Evolutionary conservation across 2,113 vertebrate species (phyloP).

Genomic region (Junco hyemalis): DNA sequence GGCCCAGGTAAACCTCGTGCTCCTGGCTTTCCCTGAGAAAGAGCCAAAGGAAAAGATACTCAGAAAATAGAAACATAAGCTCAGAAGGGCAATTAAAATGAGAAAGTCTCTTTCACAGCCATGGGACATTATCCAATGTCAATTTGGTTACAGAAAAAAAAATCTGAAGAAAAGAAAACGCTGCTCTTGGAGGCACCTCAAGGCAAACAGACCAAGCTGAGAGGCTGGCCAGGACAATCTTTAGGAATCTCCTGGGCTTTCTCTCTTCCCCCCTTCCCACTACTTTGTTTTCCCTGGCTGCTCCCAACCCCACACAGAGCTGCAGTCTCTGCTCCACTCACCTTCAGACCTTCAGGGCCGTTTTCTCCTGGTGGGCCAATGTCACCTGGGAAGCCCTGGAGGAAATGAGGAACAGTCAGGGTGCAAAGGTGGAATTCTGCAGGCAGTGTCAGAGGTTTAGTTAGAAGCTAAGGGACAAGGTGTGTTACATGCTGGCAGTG

Average conservation of each 20-base stretch:
- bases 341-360: conserved; percentile 93
- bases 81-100: conserved; percentile 44
- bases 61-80: conserved; percentile 39
- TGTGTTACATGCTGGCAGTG: neutral
- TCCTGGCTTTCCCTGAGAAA: conserved; percentile 87
- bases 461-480: neutral
- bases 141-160: conserved; percentile 60
- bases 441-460: neutral
- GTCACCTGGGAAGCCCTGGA: conserved; percentile 95
- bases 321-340: conserved; percentile 59
- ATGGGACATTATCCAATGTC: conserved; percentile 65
- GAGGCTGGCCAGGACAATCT: conserved; percentile 46
- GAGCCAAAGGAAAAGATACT: conserved; percentile 50
- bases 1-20: conserved; percentile 92
- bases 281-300: conserved; percentile 33
- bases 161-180: neutral
- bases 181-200: conserved; percentile 63
- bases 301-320: neutral
- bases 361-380: conserved; percentile 96
- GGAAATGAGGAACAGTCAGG: conserved; percentile 13
- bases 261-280: neutral
- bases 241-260: conserved; percentile 47
- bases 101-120: conserved; percentile 53
- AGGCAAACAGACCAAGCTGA: conserved; percentile 61
- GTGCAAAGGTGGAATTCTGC: neutral